These are phyloP conservation scores for Pseudochaenichthys georgianus DNA, from an alignment of 2,797 vertebrate genomes.

Conservation along the genomic window DNA sequence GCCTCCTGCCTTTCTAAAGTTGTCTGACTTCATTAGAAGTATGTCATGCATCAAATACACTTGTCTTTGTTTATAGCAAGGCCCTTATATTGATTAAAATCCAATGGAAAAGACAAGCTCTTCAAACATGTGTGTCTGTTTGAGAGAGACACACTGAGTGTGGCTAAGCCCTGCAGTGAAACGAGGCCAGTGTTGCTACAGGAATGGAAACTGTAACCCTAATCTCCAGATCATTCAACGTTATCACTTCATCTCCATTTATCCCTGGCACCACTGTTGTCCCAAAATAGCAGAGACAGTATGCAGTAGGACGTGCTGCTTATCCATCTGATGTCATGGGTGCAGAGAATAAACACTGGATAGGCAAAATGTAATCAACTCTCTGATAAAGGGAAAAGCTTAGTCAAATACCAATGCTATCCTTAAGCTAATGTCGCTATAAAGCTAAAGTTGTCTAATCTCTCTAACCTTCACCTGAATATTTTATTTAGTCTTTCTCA, in stretches of 20 bases:
- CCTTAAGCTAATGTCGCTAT: not conserved
- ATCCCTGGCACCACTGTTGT: constrained; percentile 59
- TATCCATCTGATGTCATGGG: constrained; percentile 23
- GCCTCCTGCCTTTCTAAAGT: too few species aligned
- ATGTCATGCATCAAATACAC: too few species aligned
- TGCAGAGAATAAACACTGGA: not conserved
- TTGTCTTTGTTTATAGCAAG: not conserved
- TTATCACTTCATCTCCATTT: constrained; percentile 63
- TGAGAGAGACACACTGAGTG: constrained; percentile 18
- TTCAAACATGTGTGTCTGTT: not conserved
- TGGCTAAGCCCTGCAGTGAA: constrained; percentile 50
- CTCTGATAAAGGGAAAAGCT: not conserved
- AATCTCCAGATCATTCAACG: constrained; percentile 72
- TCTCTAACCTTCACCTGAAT: constrained; percentile 4
- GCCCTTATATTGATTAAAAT: constrained; percentile 8
- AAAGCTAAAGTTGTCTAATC: not conserved
- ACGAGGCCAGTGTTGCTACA: constrained; percentile 67
- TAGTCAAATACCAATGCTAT: not conserved
- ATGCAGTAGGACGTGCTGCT: constrained; percentile 22
- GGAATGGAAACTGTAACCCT: constrained; percentile 74
- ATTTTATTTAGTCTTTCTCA: not conserved
- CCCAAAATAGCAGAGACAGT: constrained; percentile 55
- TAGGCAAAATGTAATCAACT: not conserved
- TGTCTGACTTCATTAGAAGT: too few species aligned
- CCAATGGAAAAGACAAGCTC: constrained; percentile 5